Base-by-base conservation (phyloP, 2,113 vertebrate species). In the Xyliphius kryptos region DNA sequence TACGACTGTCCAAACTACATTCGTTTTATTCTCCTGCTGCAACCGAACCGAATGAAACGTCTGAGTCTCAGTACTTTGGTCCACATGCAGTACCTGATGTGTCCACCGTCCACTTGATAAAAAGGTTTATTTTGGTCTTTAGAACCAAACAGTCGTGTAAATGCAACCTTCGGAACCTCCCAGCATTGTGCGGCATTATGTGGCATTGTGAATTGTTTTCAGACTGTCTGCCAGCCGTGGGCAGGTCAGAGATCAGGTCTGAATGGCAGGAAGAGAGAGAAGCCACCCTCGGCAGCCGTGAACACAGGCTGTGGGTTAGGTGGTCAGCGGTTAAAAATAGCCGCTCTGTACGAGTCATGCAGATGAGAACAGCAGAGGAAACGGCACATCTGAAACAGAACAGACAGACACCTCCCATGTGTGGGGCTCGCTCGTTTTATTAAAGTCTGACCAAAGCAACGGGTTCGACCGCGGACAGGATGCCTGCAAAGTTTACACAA, bases 261-360 rank as follows among this genome's bases (percentile, higher is more conserved):
- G 54, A 58, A 66, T 66, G 63, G 43, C 63, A 66, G 64, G 64
- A 66, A 66, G 40, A 51, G 15, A 32, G 26, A 32, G 47, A 52
- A 43, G 37, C 55, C 47, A 58, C 47, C 64, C 64, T 66, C 6
- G 58, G 41, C 46, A 59, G 17, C 13, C 40, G 43, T 37, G 56
- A 58, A 32, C 54, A 20, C 55, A 66, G 47, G 56, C 48, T 46
- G 51, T 44, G 64, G 38, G 21, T 46, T 26, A 10, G 47, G 56
- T 22, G 2, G 22, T 8, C 62, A 56, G 9, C 9, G 38, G 37
- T 44, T 59, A 66, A 59, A 66, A 66, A 66, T 66, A 66, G 32
- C 20, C 51, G 20, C 48, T 12, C 11, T n/a, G 16, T 44, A 38
- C 15, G 32, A 59, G 64, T 66, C 48, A 59, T 17, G 55, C 47